These are phyloP conservation scores for Mesembrinibis cayennensis DNA, from an alignment of 2,113 vertebrate species.

Conservation along the genomic window DNA sequence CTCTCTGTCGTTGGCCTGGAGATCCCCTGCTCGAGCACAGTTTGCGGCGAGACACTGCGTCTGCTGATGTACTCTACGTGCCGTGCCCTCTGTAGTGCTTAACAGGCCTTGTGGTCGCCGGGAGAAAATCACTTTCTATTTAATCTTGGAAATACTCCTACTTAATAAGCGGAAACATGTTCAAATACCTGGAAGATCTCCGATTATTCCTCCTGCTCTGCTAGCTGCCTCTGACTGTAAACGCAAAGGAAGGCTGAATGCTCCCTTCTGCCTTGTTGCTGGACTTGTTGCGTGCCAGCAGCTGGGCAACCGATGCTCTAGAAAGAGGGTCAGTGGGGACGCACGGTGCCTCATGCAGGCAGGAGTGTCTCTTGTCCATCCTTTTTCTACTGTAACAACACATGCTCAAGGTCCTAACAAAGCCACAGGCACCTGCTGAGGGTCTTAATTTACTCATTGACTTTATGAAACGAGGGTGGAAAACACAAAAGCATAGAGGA, in stretches of 20 bases:
- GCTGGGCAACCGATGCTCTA: background rate
- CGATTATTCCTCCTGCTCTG: background rate
- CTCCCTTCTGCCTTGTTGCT: background rate
- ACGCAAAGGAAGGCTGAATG: background rate
- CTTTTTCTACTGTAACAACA: fast-evolving
- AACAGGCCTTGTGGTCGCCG: background rate
- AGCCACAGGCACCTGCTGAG: background rate
- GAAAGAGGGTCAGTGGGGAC: background rate
- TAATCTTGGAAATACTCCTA: background rate
- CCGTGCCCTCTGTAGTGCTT: background rate
- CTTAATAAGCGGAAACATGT: background rate
- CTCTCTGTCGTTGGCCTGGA: background rate
- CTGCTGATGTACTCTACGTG: background rate
- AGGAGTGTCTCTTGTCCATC: background rate
- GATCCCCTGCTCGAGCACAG: background rate
- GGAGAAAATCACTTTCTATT: background rate
- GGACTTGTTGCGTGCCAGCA: background rate
- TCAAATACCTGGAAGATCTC: background rate
- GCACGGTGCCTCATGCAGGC: background rate
- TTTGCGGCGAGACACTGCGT: fast-evolving
- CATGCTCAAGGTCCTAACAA: background rate
- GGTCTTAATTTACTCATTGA: background rate
- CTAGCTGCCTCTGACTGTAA: background rate
- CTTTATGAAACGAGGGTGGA: background rate
- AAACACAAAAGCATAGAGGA: background rate